phyloP scores from a whole-genome alignment of 2,888 invertebrate species.

The Theretra japonica region DNA sequence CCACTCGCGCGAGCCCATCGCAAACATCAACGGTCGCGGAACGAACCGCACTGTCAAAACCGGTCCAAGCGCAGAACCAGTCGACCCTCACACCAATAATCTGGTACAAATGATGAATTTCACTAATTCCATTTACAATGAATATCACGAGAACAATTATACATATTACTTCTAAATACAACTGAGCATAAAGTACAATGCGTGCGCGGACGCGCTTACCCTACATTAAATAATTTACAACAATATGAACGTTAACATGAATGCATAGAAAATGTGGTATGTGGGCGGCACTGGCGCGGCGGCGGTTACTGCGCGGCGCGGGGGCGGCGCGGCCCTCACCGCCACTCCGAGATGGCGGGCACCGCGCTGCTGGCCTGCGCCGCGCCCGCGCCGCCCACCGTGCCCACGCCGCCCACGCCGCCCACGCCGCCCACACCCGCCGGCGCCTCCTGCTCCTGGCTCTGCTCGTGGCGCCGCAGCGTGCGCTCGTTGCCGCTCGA shows the following conservation, averaged over 20 bases:
- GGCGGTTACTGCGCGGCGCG: slow-evolving; percentile 37
- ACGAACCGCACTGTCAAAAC: slow-evolving; percentile 6
- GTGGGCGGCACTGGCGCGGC: slow-evolving; percentile 4
- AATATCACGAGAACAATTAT: slow-evolving; percentile 33
- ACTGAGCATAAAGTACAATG: slow-evolving; percentile 81
- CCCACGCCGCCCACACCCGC: slow-evolving; percentile 69
- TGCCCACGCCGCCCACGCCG: slow-evolving; percentile 66
- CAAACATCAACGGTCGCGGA: neutral
- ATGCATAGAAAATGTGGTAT: slow-evolving; percentile 64
- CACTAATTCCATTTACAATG: slow-evolving; percentile 14
- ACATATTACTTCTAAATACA: slow-evolving; percentile 72
- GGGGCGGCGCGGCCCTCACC: slow-evolving; percentile 74
- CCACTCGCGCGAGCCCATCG: neutral
- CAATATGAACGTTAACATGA: slow-evolving; percentile 72
- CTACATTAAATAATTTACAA: slow-evolving; percentile 79
- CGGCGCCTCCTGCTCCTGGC: slow-evolving; percentile 65
- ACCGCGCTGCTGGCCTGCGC: slow-evolving; percentile 84
- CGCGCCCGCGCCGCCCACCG: slow-evolving; percentile 58
- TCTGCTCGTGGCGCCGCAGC: slow-evolving; percentile 75
- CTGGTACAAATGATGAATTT: slow-evolving; percentile 4
- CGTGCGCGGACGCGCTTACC: slow-evolving; percentile 49
- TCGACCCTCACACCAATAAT: neutral
- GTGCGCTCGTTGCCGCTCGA: slow-evolving; percentile 71
- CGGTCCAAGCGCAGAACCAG: neutral
- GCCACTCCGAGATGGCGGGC: slow-evolving; percentile 85